Percentiles rank a stretch among this genome's conserved stretches.
phyloP scores from a whole-genome alignment of 2,888 invertebrate genomes.

The Carcina quercana region DNA sequence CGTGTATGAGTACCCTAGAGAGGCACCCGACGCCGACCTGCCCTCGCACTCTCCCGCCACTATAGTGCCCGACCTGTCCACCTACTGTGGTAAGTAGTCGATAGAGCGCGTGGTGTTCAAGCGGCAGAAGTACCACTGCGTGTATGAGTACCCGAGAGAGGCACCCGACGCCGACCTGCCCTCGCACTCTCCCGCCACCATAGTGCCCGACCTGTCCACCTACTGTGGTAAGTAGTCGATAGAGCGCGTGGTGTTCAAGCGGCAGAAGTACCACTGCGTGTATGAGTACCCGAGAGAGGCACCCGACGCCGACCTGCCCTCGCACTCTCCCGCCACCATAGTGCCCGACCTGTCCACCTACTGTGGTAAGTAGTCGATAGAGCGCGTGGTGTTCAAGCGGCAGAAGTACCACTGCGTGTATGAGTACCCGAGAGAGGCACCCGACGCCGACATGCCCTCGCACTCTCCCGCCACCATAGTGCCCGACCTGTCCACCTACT shows the following conservation, averaged over 20 bases:
- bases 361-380: conserved; percentile 65
- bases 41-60: conserved; percentile 48
- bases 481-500: conserved; percentile 70
- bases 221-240: conserved; percentile 71
- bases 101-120: conserved; percentile 88
- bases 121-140: conserved; percentile 87
- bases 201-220: conserved; percentile 66
- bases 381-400: conserved; percentile 86
- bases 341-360: conserved; percentile 71
- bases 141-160: conserved; percentile 89
- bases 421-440: conserved; percentile 85
- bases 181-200: conserved; percentile 48
- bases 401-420: conserved; percentile 90
- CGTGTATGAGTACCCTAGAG: conserved; percentile 89
- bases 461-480: conserved; percentile 48
- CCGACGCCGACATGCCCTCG: conserved; percentile 43
- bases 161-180: conserved; percentile 52
- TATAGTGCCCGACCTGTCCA: conserved; percentile 65
- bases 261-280: conserved; percentile 88
- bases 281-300: conserved; percentile 89
- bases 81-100: conserved; percentile 70
- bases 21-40: conserved; percentile 63
- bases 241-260: conserved; percentile 87
- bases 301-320: conserved; percentile 45
- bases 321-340: conserved; percentile 48